phyloP scores from a whole-genome alignment of 2,113 vertebrate species.

The Ornithorhynchus anatinus region DNA sequence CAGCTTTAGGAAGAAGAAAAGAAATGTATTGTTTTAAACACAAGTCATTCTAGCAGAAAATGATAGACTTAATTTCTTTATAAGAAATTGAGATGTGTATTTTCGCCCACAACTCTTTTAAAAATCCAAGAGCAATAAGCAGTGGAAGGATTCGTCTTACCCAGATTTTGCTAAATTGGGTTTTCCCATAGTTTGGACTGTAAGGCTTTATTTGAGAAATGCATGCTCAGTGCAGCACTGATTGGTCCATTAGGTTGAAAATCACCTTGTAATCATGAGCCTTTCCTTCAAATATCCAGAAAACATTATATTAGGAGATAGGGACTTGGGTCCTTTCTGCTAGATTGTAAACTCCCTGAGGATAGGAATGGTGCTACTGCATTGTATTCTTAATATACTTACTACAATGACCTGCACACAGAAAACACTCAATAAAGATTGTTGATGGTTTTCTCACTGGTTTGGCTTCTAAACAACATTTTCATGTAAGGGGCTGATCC shows the following conservation, averaged over 20 bases:
- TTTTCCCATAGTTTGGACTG: background rate
- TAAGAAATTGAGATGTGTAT: background rate
- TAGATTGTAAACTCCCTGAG: too few species aligned
- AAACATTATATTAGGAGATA: too few species aligned
- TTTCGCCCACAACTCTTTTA: background rate
- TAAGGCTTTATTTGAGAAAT: background rate
- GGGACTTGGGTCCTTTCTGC: too few species aligned
- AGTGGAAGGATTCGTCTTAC: background rate
- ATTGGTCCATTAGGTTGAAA: background rate
- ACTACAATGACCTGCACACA: too few species aligned
- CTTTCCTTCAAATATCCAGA: too few species aligned
- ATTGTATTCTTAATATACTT: too few species aligned
- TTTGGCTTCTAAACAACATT: too few species aligned
- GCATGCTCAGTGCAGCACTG: background rate
- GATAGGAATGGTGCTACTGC: too few species aligned
- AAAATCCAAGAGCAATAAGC: background rate
- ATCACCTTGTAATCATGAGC: too few species aligned
- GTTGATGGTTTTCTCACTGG: too few species aligned
- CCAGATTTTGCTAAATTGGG: background rate
- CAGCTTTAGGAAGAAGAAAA: conserved; percentile 1
- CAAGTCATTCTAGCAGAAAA: background rate
- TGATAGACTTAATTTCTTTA: background rate
- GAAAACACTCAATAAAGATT: too few species aligned
- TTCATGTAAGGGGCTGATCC: too few species aligned
- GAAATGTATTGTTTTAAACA: background rate